Conservation (phyloP, 2,888 invertebrate genomes). For the Syrphus vitripennis region DNA sequence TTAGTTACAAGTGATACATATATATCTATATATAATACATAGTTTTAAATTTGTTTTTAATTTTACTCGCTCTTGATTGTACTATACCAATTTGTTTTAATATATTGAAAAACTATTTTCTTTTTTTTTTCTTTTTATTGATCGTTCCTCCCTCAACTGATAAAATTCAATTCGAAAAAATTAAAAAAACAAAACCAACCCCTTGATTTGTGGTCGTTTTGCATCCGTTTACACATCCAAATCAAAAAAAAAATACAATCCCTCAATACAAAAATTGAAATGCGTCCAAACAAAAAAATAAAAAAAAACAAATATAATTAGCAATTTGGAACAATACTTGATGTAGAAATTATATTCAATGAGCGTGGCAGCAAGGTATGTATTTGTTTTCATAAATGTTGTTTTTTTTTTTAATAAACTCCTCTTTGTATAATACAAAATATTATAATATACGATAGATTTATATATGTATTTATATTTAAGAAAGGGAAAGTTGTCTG, state of each 20-base stretch:
- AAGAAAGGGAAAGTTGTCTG: background rate
- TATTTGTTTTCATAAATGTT: constrained; percentile 68
- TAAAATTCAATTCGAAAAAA: constrained; percentile 18
- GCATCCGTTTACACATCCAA: constrained; percentile 69
- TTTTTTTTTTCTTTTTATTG: constrained; percentile 70
- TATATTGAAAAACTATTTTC: constrained; percentile 61
- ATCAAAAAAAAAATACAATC: constrained; percentile 35
- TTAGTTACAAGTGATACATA: constrained; percentile 12
- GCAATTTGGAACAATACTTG: constrained; percentile 99
- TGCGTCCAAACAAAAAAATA: constrained; percentile 57
- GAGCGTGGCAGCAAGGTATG: constrained; percentile 99
- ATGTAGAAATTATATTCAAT: constrained; percentile 99
- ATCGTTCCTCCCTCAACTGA: constrained; percentile 72
- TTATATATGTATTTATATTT: too few species aligned
- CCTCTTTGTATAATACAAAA: background rate
- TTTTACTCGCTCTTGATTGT: constrained; percentile 65
- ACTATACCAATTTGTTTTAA: constrained; percentile 68
- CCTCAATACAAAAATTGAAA: constrained; percentile 60
- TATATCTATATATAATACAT: background rate
- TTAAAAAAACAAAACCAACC: constrained; percentile 67
- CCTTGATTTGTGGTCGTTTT: constrained; percentile 72
- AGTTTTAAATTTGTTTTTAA: constrained; percentile 18
- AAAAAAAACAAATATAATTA: constrained; percentile 78
- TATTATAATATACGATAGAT: too few species aligned
- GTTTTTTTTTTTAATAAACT: constrained; percentile 51